Base-by-base conservation (phyloP, 2,797 vertebrate species). In the Botia kubotai region DNA sequence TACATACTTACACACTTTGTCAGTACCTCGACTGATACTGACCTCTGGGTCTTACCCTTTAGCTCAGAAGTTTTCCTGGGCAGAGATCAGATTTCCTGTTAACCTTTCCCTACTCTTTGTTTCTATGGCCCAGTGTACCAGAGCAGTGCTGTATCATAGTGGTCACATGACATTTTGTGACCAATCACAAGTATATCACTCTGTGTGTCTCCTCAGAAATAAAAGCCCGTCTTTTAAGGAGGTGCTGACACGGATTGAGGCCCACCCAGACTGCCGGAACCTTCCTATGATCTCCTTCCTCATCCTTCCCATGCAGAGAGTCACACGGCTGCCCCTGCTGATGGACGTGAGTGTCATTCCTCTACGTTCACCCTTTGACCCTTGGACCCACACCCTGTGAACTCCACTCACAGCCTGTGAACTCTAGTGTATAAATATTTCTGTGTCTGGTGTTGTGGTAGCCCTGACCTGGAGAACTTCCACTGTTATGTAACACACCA, bases 301-400 rank as follows among this genome's bases (percentile, higher is more conserved):
- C 84, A 99, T 99, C 81, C 96, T 99, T 50, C 98, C 98, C 85
- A 99, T 99, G 98, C 98, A 99, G 92, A 96, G 98, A 53, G 96
- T 98, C 84, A 99, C 98, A 0, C 96, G 98, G 0, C 95, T 99
- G 14, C 98, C 98, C 2, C 87, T 99, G n/a, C 93, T 99, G 74
- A 96, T 99, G 96, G 98, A 99, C 79, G 98, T 99, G 93, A 98
- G 97, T 85, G 36, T 8, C 21, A 77, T 57, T 6, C 29, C 48
- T 23, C 16, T 17, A 16, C 11, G 50, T n/a, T 57, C 13, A 55
- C 50, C 10, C 29, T 43, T 62, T 53, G 21, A 55, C 55, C 6
- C 50, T 39, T 60, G 67, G 26, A 60, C 14, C 26, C 72, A 46
- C 10, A 46, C 43, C 72, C 36, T 33, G 26, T 63, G 26, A 16